Evolutionary conservation across 2,113 vertebrate genomes (phyloP).

Genomic region (Polypterus bichir): DNA sequence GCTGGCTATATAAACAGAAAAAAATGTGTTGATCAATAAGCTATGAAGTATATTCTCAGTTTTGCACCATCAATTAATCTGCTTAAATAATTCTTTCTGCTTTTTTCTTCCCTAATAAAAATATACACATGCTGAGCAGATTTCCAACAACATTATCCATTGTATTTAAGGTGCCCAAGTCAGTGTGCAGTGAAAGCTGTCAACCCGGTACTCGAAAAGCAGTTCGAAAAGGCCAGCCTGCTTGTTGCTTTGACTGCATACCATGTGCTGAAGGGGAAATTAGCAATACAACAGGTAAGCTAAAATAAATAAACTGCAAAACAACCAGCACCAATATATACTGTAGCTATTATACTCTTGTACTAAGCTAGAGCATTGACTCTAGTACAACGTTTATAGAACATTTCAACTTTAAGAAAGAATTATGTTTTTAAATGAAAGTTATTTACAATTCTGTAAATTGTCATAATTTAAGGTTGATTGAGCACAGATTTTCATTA

Average conservation of each 20-base stretch:
- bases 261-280: constrained; percentile 3
- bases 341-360: too few species aligned
- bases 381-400: too few species aligned
- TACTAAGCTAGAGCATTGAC: too few species aligned
- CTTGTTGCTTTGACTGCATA: constrained; percentile 9
- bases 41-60: too few species aligned
- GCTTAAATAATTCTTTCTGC: too few species aligned
- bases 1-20: too few species aligned
- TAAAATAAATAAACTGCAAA: background rate
- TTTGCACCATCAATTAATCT: background rate
- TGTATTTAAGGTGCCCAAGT: constrained; percentile 2
- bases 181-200: constrained; percentile 9
- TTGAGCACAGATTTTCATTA: background rate
- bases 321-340: background rate
- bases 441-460: background rate
- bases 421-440: background rate
- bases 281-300: constrained; percentile 2
- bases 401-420: background rate
- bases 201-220: background rate
- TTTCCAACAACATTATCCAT: too few species aligned
- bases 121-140: too few species aligned
- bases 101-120: too few species aligned
- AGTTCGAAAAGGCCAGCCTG: constrained; percentile 2
- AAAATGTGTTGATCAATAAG: too few species aligned
- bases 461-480: background rate